phyloP scores from a whole-genome alignment of 2,113 vertebrate species.

The Corythoichthys intestinalis region DNA sequence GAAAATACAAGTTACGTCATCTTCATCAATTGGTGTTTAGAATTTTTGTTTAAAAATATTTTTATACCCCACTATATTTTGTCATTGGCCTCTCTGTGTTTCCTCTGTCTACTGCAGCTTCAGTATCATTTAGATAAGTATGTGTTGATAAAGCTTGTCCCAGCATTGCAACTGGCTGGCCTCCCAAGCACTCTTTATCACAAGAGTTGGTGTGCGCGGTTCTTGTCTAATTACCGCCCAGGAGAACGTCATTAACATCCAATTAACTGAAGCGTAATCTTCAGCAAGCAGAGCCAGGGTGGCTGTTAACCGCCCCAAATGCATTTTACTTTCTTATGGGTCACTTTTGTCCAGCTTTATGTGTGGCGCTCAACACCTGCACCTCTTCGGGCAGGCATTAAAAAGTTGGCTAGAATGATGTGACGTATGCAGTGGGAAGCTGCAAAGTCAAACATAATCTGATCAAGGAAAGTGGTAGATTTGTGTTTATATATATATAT shows the following conservation, averaged over 20 bases:
- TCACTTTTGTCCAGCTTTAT: not conserved
- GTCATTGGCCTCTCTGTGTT: not conserved
- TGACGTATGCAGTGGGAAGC: not conserved
- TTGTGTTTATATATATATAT: no score
- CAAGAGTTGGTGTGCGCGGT: not conserved
- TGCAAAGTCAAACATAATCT: no score
- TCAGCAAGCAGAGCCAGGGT: not conserved
- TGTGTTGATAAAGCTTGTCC: not conserved
- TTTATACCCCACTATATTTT: no score
- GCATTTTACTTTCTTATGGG: not conserved
- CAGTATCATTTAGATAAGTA: not conserved
- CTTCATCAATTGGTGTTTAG: no score
- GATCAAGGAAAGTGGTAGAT: no score
- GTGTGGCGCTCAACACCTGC: not conserved
- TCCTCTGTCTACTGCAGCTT: not conserved
- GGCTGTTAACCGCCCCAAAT: not conserved
- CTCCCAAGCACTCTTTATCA: not conserved
- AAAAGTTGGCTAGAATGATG: not conserved
- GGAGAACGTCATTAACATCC: not conserved
- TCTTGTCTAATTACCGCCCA: conserved; percentile 2
- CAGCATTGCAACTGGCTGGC: not conserved
- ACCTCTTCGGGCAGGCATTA: not conserved
- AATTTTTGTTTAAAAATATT: no score
- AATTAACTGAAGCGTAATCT: conserved; percentile 2
- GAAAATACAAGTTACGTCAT: no score